phyloP scores from a whole-genome alignment of 2,797 vertebrate species.

The Trichosurus vulpecula region DNA sequence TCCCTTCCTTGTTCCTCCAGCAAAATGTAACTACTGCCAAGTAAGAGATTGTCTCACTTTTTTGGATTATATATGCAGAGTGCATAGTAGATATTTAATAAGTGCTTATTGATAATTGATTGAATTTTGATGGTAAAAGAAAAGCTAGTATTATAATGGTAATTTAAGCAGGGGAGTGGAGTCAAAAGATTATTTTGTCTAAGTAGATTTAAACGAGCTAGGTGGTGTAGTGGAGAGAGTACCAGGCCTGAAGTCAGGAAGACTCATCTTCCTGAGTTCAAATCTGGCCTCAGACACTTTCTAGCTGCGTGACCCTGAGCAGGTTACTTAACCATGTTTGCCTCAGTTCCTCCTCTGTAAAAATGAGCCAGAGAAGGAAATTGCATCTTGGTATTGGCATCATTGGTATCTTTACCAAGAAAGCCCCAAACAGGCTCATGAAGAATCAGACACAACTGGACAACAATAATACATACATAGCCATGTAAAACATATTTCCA shows the following conservation, averaged over 20 bases:
- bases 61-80: not conserved
- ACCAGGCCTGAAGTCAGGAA: not conserved
- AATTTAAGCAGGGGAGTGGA: not conserved
- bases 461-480: not conserved
- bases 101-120: not conserved
- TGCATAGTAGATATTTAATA: not conserved
- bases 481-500: not conserved
- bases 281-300: not conserved
- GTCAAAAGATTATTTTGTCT: not conserved
- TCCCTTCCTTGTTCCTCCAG: too few species aligned
- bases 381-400: too few species aligned
- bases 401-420: not conserved
- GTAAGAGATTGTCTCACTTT: not conserved
- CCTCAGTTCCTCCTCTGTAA: not conserved
- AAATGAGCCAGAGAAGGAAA: not conserved
- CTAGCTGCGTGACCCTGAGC: not conserved
- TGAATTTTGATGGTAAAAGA: not conserved
- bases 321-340: not conserved
- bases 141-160: not conserved
- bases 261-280: not conserved
- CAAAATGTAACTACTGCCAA: not conserved
- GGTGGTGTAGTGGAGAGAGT: not conserved
- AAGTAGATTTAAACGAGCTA: not conserved
- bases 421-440: not conserved
- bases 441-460: not conserved